phyloP scores from a whole-genome alignment of 2,113 vertebrate genomes.

The Ictidomys tridecemlineatus region DNA sequence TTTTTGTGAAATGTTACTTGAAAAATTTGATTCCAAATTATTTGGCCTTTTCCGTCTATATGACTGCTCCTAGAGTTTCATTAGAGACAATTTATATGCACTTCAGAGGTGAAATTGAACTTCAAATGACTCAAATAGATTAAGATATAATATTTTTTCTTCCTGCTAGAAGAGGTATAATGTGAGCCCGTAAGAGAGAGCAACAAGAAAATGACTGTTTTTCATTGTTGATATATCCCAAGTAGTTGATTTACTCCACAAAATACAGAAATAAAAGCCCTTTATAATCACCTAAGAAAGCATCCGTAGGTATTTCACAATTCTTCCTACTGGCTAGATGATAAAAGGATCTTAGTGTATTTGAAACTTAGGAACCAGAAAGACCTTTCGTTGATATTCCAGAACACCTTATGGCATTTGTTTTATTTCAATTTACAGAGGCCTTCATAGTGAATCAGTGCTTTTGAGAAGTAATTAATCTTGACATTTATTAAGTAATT shows the following conservation, averaged over 20 bases:
- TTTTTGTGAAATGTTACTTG: constrained; percentile 63
- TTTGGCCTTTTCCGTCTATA: constrained; percentile 63
- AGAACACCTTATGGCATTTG: not conserved
- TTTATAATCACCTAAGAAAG: not conserved
- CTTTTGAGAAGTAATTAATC: constrained; percentile 22
- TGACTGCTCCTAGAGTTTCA: constrained; percentile 30
- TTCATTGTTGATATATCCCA: not conserved
- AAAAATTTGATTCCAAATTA: constrained; percentile 69
- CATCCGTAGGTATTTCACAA: not conserved
- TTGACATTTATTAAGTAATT: constrained; percentile 39
- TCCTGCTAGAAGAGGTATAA: not conserved
- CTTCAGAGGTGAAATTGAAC: constrained; percentile 56
- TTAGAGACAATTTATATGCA: constrained; percentile 50
- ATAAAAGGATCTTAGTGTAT: not conserved
- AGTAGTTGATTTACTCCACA: not conserved
- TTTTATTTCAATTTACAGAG: not conserved
- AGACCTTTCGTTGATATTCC: not conserved
- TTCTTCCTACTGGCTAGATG: not conserved
- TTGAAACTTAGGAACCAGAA: not conserved
- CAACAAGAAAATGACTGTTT: not conserved
- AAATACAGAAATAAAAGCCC: not conserved
- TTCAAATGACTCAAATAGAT: not conserved
- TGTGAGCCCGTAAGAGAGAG: not conserved
- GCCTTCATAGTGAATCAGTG: not conserved
- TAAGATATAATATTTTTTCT: constrained; percentile 3